Conservation (phyloP, 2,797 vertebrate species). For the Prunella strophiata region DNA sequence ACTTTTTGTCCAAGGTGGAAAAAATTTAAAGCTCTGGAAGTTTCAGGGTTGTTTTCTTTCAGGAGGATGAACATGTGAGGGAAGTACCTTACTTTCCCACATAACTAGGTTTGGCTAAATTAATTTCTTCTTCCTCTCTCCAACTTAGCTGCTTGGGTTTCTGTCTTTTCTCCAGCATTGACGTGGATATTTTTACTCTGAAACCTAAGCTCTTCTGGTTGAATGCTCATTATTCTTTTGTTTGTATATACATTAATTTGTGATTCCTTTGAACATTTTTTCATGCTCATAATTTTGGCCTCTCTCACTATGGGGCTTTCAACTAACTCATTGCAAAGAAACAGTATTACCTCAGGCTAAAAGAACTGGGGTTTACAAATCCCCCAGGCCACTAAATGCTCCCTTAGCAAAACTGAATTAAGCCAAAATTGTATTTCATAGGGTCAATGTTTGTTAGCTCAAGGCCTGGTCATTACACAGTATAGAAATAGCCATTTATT, state of each 20-base stretch:
- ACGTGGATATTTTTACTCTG: background rate
- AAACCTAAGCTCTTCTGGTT: background rate
- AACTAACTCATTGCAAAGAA: background rate
- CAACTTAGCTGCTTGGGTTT: background rate
- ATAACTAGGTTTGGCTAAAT: background rate
- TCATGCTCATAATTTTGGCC: background rate
- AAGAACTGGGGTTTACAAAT: background rate
- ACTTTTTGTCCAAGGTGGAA: background rate
- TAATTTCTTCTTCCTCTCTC: background rate
- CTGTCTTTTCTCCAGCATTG: background rate
- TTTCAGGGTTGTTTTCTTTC: background rate
- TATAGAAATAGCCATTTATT: background rate
- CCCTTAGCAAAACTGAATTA: background rate
- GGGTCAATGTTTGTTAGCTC: background rate
- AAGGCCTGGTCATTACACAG: background rate
- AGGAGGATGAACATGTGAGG: background rate
- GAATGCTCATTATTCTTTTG: background rate
- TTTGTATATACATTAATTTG: background rate
- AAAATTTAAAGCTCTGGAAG: background rate
- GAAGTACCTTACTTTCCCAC: background rate
- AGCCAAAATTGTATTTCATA: background rate
- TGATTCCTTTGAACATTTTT: background rate
- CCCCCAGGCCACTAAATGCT: background rate
- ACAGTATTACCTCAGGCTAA: background rate
- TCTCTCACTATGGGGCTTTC: background rate